A percentile compares a stretch with the other conserved stretches of the same genome.
These are phyloP conservation scores for Cotesia typhae DNA, from an alignment of 1,140 invertebrate species.

Conservation along the genomic window DNA sequence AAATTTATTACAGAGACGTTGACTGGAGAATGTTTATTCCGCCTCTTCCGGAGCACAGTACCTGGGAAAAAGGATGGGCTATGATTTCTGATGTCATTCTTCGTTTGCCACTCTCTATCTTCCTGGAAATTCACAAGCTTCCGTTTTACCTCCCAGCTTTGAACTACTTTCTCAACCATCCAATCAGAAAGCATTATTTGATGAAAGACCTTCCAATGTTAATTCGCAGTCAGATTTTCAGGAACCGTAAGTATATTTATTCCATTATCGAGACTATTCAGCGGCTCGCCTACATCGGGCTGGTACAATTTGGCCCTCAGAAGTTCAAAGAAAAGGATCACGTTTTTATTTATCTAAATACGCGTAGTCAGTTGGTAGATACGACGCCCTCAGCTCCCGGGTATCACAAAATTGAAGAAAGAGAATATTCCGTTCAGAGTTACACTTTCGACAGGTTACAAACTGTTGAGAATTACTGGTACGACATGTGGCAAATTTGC, in stretches of 20 bases:
- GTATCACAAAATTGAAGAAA: slow-evolving; percentile 72
- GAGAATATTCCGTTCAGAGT: slow-evolving; percentile 65
- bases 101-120: slow-evolving; percentile 76
- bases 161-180: slow-evolving; percentile 72
- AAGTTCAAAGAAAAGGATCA: slow-evolving; percentile 76
- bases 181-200: slow-evolving; percentile 73
- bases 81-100: slow-evolving; percentile 77
- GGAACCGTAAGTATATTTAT: slow-evolving; percentile 74
- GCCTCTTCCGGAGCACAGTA: slow-evolving; percentile 71
- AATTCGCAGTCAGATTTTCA: slow-evolving; percentile 67
- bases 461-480: slow-evolving; percentile 78
- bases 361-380: slow-evolving; percentile 70
- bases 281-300: slow-evolving; percentile 72
- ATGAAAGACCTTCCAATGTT: slow-evolving; percentile 68
- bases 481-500: slow-evolving; percentile 74
- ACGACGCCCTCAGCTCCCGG: slow-evolving; percentile 72
- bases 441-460: slow-evolving; percentile 69
- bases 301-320: slow-evolving; percentile 77
- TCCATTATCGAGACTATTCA: slow-evolving; percentile 69
- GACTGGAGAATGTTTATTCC: slow-evolving; percentile 81
- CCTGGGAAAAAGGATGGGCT: slow-evolving; percentile 77
- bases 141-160: slow-evolving; percentile 70
- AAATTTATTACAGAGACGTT: slow-evolving; percentile 66
- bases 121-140: slow-evolving; percentile 74
- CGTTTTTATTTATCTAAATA: slow-evolving; percentile 77